Percentiles rank a stretch among this genome's conserved stretches.
These are phyloP conservation scores for Leucopsar rothschildi DNA, from an alignment of 2,113 vertebrate species.

Conservation along the genomic window DNA sequence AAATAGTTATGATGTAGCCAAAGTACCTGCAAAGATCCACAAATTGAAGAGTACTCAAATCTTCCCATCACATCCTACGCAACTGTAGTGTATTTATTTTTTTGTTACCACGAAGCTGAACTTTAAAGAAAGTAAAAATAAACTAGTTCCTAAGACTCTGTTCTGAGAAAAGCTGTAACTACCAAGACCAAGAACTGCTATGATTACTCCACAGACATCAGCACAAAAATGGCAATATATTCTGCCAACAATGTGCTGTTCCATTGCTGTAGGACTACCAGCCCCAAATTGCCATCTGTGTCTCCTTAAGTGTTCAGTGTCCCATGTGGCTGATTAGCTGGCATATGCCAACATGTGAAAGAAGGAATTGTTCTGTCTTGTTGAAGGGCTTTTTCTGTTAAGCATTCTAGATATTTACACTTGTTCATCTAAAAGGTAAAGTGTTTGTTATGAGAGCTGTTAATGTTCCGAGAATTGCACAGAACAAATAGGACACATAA, in stretches of 20 bases:
- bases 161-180: background rate
- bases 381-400: background rate
- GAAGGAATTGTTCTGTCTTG: constrained; percentile 16
- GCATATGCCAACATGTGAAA: constrained; percentile 16
- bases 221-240: constrained; percentile 16
- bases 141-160: background rate
- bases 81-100: background rate
- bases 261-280: constrained; percentile 15
- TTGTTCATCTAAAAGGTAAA: background rate
- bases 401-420: background rate
- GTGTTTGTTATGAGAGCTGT: background rate
- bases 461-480: background rate
- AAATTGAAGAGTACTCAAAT: background rate
- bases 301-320: constrained; percentile 31
- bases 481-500: background rate
- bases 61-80: background rate
- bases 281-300: constrained; percentile 49
- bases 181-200: background rate
- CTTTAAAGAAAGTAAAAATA: background rate
- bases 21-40: background rate
- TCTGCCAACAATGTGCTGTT: constrained; percentile 38
- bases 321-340: constrained; percentile 37
- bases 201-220: background rate
- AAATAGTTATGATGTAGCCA: background rate
- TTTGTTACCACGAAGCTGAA: background rate